phyloP scores from a whole-genome alignment of 2,113 vertebrate genomes.

The Ophiodon elongatus region DNA sequence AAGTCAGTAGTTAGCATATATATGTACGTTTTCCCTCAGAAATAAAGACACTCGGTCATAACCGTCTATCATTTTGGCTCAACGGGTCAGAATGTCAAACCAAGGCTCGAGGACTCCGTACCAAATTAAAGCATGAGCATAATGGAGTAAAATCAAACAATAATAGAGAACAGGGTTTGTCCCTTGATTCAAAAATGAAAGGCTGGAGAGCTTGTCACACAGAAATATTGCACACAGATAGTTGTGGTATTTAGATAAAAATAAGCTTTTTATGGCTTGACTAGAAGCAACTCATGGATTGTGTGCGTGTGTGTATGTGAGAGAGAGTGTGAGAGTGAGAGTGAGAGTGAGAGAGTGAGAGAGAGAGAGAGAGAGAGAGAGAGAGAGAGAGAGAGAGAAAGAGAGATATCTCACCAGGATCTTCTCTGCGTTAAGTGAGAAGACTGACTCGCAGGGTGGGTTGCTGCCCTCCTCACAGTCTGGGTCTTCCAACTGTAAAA shows the following conservation, averaged over 20 bases:
- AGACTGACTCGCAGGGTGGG: conserved; percentile 90
- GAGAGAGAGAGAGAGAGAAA: too few relatives aligned
- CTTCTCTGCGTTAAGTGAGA: conserved; percentile 95
- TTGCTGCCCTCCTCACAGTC: conserved; percentile 92
- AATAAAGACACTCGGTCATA: not conserved
- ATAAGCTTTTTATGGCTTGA: not conserved
- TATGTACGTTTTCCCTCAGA: too few relatives aligned
- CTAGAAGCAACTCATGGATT: too few relatives aligned
- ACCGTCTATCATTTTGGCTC: not conserved
- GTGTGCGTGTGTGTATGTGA: conserved; percentile 13
- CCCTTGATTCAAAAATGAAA: not conserved
- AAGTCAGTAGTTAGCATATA: too few relatives aligned
- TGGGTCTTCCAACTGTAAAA: conserved; percentile 91
- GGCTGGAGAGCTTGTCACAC: not conserved
- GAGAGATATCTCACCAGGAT: conserved; percentile 87
- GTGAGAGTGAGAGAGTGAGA: conserved; percentile 6
- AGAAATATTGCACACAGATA: not conserved
- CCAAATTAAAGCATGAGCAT: not conserved
- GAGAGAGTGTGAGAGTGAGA: not conserved
- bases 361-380: too few relatives aligned
- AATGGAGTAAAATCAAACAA: not conserved
- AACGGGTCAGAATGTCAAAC: not conserved
- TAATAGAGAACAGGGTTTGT: not conserved
- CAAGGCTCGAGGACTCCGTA: not conserved
- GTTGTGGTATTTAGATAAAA: not conserved